These are phyloP conservation scores for Chironomus riparius DNA, from an alignment of 2,888 invertebrate genomes.

Conservation along the genomic window DNA sequence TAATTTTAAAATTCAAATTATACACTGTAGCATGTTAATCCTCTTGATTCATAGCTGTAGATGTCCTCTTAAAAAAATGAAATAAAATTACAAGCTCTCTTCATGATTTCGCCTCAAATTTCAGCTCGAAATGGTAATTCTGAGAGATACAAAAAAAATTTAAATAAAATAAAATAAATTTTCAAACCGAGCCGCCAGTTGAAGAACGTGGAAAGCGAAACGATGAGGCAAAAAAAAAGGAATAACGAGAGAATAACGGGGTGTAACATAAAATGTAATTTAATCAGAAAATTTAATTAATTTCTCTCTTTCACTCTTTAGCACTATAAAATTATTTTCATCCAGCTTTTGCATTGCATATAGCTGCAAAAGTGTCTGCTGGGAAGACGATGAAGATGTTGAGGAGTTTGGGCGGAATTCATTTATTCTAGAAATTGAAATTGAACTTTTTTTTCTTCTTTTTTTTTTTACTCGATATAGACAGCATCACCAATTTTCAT, in stretches of 20 bases:
- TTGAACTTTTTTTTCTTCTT: background rate
- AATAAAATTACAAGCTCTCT: background rate
- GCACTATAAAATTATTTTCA: background rate
- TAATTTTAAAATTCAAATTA: background rate
- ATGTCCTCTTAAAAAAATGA: background rate
- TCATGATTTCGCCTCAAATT: background rate
- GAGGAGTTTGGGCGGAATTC: background rate
- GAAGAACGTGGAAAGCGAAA: background rate
- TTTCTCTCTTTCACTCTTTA: background rate
- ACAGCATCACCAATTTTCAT: no score
- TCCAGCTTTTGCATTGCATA: background rate
- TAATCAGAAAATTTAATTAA: conserved; percentile 24
- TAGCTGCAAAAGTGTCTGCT: background rate
- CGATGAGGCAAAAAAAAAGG: no score
- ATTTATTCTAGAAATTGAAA: conserved; percentile 14
- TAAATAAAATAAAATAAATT: no score
- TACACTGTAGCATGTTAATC: background rate
- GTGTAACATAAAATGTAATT: conserved; percentile 14
- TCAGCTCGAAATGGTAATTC: background rate
- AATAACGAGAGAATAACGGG: background rate
- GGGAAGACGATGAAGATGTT: no score
- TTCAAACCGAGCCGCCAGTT: background rate
- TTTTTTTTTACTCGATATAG: background rate
- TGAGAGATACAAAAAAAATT: no score
- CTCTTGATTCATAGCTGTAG: background rate